These are phyloP conservation scores for Lycopodina hypogea DNA, from an alignment of 37 sponge, comb jelly and placozoan species.

Conservation along the genomic window DNA sequence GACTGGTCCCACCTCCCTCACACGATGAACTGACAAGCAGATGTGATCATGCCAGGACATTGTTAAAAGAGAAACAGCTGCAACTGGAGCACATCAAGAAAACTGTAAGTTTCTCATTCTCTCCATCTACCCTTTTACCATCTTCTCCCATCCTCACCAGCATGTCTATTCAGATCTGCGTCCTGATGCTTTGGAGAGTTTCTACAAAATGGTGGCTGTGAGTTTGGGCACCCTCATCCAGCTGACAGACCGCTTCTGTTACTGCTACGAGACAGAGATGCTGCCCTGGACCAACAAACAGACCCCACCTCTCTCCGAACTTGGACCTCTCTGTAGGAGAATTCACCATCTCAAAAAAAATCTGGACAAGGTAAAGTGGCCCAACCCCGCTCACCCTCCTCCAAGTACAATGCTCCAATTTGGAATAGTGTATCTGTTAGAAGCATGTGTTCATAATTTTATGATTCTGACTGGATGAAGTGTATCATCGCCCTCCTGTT, in stretches of 20 bases:
- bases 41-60: background rate
- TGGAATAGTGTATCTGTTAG: too few relatives aligned
- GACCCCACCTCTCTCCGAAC: background rate
- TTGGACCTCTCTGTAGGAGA: slow-evolving; percentile 31
- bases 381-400: too few relatives aligned
- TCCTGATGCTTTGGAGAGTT: slow-evolving; percentile 8
- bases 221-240: slow-evolving; percentile 50
- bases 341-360: slow-evolving; percentile 14
- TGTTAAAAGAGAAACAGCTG: slow-evolving; percentile 14
- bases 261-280: slow-evolving; percentile 49
- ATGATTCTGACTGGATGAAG: too few relatives aligned
- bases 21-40: background rate
- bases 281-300: slow-evolving; percentile 50
- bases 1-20: background rate
- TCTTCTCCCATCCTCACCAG: background rate
- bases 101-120: slow-evolving; percentile 1
- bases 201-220: slow-evolving; percentile 23
- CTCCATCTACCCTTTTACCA: too few relatives aligned
- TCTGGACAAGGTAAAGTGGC: slow-evolving; percentile 23
- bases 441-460: too few relatives aligned
- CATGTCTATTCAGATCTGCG: background rate
- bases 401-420: background rate
- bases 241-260: slow-evolving; percentile 37
- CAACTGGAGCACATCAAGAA: slow-evolving; percentile 6
- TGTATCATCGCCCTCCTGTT: too few relatives aligned